Percentiles rank a stretch among this genome's conserved stretches.
Evolutionary conservation across 2,113 vertebrate species (phyloP).

Genomic region (Desmodus rotundus): DNA sequence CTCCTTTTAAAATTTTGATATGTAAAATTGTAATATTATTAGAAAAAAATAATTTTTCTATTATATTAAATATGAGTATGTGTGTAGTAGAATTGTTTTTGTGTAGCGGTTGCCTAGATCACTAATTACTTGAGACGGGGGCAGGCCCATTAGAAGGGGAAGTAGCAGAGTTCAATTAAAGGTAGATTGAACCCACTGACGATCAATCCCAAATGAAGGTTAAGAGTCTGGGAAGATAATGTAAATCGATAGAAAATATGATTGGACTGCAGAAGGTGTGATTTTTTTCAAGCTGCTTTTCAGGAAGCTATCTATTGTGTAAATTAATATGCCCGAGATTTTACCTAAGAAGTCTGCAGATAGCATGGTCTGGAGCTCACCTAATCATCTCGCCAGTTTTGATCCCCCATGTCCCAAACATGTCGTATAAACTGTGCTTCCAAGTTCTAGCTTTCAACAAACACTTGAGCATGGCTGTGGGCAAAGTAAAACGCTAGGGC

Average conservation of each 20-base stretch:
- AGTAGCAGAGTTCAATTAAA: constrained; percentile 49
- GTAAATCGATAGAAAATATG: constrained; percentile 64
- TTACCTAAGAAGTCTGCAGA: not conserved
- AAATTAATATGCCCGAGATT: constrained; percentile 23
- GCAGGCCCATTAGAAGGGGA: not conserved
- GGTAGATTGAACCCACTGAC: not conserved
- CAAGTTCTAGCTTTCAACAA: not conserved
- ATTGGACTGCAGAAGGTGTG: not conserved
- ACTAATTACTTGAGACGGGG: not conserved
- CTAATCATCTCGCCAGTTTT: not conserved
- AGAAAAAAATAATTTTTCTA: not conserved
- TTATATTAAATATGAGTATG: not conserved
- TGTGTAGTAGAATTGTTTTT: not conserved
- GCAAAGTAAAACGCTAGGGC: not conserved
- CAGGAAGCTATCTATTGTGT: constrained; percentile 36
- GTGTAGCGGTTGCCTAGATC: not conserved
- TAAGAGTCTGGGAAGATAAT: constrained; percentile 48
- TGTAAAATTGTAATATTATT: not conserved
- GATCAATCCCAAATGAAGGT: constrained; percentile 50
- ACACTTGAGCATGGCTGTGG: not conserved
- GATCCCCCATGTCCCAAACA: not conserved
- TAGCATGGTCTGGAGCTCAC: not conserved
- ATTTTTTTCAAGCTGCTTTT: constrained; percentile 57
- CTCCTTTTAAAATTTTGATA: not conserved
- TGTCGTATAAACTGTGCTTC: not conserved